Evolutionary conservation across 1,140 invertebrate species (phyloP).

Genomic region (Acromyrmex echinatior): DNA sequence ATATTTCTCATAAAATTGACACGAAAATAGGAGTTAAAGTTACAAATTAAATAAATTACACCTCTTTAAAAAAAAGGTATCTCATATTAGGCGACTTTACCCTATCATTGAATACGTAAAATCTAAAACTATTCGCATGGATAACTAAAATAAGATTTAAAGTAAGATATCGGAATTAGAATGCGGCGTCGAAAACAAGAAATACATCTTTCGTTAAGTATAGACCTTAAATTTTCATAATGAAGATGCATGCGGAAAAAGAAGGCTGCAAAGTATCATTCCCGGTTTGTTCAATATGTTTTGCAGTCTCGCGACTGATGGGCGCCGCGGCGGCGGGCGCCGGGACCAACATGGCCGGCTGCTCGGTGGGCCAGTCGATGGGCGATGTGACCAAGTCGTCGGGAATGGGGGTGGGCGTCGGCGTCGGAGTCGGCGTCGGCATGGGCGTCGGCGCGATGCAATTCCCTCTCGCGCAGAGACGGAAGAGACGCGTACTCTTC

Average conservation of each 20-base stretch:
- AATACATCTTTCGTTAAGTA: too few relatives aligned
- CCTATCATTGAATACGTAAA: not conserved
- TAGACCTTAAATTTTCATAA: not conserved
- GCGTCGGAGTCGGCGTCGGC: slow-evolving; percentile 91
- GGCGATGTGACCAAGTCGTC: slow-evolving; percentile 92
- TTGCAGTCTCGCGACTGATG: slow-evolving; percentile 96
- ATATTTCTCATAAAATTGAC: too few relatives aligned
- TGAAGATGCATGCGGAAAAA: not conserved
- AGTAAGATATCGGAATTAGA: not conserved
- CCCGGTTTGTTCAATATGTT: slow-evolving; percentile 77
- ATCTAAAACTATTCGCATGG: not conserved
- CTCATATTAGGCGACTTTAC: too few relatives aligned
- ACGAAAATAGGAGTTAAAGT: too few relatives aligned
- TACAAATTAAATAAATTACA: too few relatives aligned
- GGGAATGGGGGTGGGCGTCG: slow-evolving; percentile 88
- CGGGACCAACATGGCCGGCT: slow-evolving; percentile 88
- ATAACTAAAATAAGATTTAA: not conserved
- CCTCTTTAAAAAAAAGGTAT: too few relatives aligned
- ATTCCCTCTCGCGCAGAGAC: slow-evolving; percentile 95
- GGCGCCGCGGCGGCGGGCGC: slow-evolving; percentile 91
- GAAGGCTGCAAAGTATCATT: slow-evolving; percentile 2
- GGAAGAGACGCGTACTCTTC: slow-evolving; percentile 98
- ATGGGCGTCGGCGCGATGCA: slow-evolving; percentile 96
- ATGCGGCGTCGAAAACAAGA: too few relatives aligned
- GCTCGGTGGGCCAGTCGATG: slow-evolving; percentile 92